These are phyloP conservation scores for Lagodon rhomboides DNA, from an alignment of 2,797 vertebrate genomes.

Conservation along the genomic window DNA sequence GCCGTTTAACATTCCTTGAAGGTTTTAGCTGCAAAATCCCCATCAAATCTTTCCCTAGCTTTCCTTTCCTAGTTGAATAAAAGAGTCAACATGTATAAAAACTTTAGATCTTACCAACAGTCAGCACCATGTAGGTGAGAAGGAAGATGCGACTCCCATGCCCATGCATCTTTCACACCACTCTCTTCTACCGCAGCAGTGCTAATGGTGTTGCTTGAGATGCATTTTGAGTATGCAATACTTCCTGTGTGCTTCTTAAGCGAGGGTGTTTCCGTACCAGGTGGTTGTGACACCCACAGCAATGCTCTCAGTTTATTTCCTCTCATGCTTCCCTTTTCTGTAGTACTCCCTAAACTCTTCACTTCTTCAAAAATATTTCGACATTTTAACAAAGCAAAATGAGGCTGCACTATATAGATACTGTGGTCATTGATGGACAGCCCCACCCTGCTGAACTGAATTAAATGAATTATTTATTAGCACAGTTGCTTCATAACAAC, in stretches of 20 bases:
- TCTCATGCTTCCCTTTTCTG: background rate
- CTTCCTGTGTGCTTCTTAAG: constrained; percentile 45
- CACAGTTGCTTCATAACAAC: background rate
- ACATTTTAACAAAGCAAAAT: background rate
- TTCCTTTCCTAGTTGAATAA: background rate
- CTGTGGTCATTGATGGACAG: background rate
- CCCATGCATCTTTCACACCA: constrained; percentile 54
- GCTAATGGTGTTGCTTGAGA: background rate
- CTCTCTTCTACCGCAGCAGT: background rate
- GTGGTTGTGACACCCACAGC: constrained; percentile 39
- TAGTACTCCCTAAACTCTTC: background rate
- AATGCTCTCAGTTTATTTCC: background rate
- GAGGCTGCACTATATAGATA: background rate
- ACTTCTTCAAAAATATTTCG: background rate
- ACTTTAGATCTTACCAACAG: constrained; percentile 57
- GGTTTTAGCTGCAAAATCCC: background rate
- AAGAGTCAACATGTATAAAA: background rate
- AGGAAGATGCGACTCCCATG: constrained; percentile 4
- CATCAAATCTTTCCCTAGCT: background rate
- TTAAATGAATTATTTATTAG: background rate
- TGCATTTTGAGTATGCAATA: background rate
- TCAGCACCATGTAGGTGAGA: constrained; percentile 48
- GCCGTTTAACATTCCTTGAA: background rate
- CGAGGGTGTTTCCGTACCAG: constrained; percentile 48
- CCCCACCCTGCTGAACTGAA: background rate